Evolutionary conservation across 2,113 vertebrate species (phyloP).

Genomic region (Mesembrinibis cayennensis): DNA sequence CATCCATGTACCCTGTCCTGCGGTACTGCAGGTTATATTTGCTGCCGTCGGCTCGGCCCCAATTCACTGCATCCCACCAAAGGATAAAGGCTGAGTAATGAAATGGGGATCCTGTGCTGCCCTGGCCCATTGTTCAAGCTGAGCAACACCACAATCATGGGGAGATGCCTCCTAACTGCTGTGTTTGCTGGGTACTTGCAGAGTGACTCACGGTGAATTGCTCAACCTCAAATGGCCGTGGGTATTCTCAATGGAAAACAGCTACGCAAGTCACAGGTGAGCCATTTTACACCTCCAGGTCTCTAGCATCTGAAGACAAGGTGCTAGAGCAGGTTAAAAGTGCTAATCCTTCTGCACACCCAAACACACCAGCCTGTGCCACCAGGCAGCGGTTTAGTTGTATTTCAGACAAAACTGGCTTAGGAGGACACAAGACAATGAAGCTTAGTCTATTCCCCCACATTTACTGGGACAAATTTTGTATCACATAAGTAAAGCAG

Average conservation of each 20-base stretch:
- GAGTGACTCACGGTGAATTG: neutral
- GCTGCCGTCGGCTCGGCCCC: accelerated
- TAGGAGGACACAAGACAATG: neutral
- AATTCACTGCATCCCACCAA: neutral
- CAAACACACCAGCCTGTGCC: neutral
- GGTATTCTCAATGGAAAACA: neutral
- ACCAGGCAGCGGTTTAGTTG: neutral
- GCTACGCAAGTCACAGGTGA: neutral
- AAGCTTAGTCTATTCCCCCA: neutral
- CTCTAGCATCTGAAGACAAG: neutral
- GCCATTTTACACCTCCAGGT: neutral
- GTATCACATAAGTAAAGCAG: neutral
- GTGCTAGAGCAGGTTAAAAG: neutral
- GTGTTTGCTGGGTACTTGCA: neutral
- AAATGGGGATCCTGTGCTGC: neutral
- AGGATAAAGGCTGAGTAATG: neutral
- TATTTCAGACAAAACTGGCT: neutral
- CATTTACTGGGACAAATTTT: neutral
- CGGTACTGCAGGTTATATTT: neutral
- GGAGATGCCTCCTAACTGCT: neutral
- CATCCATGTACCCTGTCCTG: accelerated
- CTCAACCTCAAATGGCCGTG: neutral
- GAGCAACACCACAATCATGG: neutral
- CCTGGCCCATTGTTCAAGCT: neutral
- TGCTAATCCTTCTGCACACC: neutral